A percentile compares a stretch with the other conserved stretches of the same genome.
Evolutionary conservation across 2,888 invertebrate genomes (phyloP).

Genomic region (Drosophila meridiana): DNA sequence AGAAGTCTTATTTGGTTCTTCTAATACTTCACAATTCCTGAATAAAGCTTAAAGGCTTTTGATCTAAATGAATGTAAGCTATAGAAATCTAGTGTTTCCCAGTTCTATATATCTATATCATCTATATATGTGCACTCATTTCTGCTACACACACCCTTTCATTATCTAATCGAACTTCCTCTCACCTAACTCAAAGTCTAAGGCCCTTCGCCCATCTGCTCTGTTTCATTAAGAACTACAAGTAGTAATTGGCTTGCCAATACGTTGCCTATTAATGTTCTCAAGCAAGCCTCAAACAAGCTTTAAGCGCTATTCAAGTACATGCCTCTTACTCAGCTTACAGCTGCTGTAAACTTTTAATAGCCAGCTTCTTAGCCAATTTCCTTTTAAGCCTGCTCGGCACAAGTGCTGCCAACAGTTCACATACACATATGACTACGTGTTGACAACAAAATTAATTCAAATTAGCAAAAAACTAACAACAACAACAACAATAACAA

Average conservation of each 20-base stretch:
- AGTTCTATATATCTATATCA: too few relatives aligned
- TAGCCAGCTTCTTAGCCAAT: conserved; percentile 14
- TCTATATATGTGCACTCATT: not conserved
- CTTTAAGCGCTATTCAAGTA: not conserved
- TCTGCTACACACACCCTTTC: not conserved
- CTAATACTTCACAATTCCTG: too few relatives aligned
- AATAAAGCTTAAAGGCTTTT: not conserved
- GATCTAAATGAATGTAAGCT: not conserved
- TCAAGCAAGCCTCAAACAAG: not conserved
- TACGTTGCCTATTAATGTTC: not conserved
- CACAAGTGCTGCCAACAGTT: conserved; percentile 51
- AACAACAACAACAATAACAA: conserved; percentile 16
- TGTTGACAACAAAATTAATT: conserved; percentile 79
- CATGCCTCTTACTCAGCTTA: not conserved
- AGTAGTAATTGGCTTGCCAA: not conserved
- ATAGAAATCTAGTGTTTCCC: not conserved
- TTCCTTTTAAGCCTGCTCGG: conserved; percentile 5
- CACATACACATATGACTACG: conserved; percentile 71
- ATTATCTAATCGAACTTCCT: not conserved
- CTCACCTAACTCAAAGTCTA: not conserved
- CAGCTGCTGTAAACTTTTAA: not conserved
- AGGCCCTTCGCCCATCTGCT: not conserved
- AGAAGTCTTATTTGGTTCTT: too few relatives aligned
- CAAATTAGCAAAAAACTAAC: conserved; percentile 59
- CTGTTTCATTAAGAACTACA: not conserved